Evolutionary conservation across 2,888 invertebrate species (phyloP), one percentile per base, ranked within the genome.

Genomic region (Frankliniella intonsa): DNA sequence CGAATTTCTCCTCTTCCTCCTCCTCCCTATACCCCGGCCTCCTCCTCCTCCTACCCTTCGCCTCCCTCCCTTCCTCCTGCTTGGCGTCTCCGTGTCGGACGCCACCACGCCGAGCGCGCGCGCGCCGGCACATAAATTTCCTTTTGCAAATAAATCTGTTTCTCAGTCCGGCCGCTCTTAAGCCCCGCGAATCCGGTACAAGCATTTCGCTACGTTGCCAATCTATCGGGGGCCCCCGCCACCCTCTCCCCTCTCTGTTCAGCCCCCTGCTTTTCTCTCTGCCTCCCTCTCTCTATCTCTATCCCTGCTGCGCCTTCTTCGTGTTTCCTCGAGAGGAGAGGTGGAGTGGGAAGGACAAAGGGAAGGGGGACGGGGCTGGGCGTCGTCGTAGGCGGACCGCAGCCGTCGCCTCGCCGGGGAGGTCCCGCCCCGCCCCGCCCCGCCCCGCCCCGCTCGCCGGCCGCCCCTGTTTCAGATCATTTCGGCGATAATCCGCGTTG

Each of bases 131-230:
- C 22, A 69, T 69, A 69, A 22, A 69, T 69, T 69, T 22, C 69
- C 69, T 22, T 69, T 69, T 22, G 69, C 69, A 69, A 69, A 69
- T 69, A 69, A 69, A 69, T 69, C 69, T 69, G 69, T 69, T 69
- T 62, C 62, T 17, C 62, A 62, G 62, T 62, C 62, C 62, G 69
- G 69, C 69, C 22, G 69, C 69, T 69, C 69, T 69, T 69, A 22
- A 69, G 69, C 69, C 38, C 22, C 69, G 69, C 69, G 69, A 69
- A 69, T 69, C 69, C 69, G 69, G 69, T 69, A 69, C 69, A 69
- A 69, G 69, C 69, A 22, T 69, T 22, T 22, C 69, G 69, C 69
- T 11, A 22, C 69, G 69, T 22, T 69, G 69, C 69, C 69, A 69
- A 69, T 69, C 62, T 62, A 62, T 62, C 62, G 62, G 62, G 14